Conservation (phyloP, 1,140 invertebrate species). For the Drosophila sucinea region DNA sequence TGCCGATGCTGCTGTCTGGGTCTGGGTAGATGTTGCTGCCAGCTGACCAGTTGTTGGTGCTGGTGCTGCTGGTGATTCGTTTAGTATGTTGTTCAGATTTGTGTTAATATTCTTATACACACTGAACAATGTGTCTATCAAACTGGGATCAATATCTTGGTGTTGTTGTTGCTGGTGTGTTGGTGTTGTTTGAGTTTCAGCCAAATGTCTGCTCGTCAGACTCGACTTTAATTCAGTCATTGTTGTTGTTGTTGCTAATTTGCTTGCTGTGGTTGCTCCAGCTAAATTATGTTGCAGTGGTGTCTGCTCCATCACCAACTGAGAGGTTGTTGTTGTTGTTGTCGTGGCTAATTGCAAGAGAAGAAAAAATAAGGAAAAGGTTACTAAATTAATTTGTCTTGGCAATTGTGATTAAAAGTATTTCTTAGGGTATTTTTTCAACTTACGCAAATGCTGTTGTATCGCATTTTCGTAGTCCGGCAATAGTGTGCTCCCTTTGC, state of each 20-base stretch:
- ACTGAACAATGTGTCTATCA: conserved; percentile 55
- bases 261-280: conserved; percentile 32
- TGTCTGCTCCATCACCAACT: conserved; percentile 66
- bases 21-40: conserved; percentile 24
- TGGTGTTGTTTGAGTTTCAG: conserved; percentile 14
- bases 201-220: conserved; percentile 20
- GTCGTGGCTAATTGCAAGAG: not conserved
- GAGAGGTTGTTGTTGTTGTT: conserved; percentile 42
- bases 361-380: not conserved
- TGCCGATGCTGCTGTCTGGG: conserved; percentile 38
- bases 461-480: conserved; percentile 1
- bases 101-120: conserved; percentile 70
- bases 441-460: conserved; percentile 3
- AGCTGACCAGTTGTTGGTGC: conserved; percentile 31
- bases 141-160: conserved; percentile 45
- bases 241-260: conserved; percentile 19
- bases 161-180: conserved; percentile 36
- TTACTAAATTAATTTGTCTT: not conserved
- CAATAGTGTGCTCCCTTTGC: conserved; percentile 3
- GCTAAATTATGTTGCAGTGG: conserved; percentile 44
- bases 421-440: not conserved
- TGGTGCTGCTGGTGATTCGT: conserved; percentile 47
- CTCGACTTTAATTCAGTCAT: conserved; percentile 45
- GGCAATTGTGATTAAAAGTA: not conserved
- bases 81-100: conserved; percentile 59